Conservation (phyloP, 1,140 invertebrate species). For the Laupala kohalensis region DNA sequence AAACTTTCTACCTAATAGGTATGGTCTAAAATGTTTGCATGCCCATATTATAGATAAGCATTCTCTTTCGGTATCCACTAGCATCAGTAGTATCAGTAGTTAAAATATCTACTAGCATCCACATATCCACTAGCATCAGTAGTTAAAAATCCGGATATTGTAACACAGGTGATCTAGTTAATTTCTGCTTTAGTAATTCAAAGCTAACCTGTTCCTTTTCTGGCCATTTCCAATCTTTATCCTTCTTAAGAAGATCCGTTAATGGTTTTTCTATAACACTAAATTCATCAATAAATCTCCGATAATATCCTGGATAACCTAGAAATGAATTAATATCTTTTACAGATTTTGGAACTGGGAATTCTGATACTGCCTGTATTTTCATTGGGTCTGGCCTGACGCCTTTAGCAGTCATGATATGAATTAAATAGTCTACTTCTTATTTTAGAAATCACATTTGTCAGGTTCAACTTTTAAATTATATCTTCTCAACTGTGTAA, state of each 20-base stretch:
- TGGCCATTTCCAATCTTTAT: slow-evolving; percentile 21
- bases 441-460: slow-evolving; percentile 32
- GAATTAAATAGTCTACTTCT: slow-evolving; percentile 31
- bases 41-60: neutral
- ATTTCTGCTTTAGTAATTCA: too few species aligned
- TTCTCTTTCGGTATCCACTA: neutral
- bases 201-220: too few species aligned
- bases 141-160: neutral
- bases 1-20: neutral
- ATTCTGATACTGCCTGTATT: slow-evolving; percentile 25
- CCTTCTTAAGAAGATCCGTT: slow-evolving; percentile 24
- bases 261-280: slow-evolving; percentile 25
- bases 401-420: slow-evolving; percentile 27
- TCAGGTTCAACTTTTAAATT: slow-evolving; percentile 31
- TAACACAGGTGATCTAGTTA: neutral
- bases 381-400: slow-evolving; percentile 30
- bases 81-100: neutral
- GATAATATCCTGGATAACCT: slow-evolving; percentile 30
- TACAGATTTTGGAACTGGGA: slow-evolving; percentile 25
- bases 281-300: slow-evolving; percentile 28
- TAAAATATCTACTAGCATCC: neutral
- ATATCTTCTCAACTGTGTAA: slow-evolving; percentile 23
- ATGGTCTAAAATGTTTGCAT: neutral
- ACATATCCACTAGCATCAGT: neutral
- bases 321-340: slow-evolving; percentile 30